phyloP scores from a whole-genome alignment of 1,140 invertebrate species.

The Caenorhabditis inopinata region DNA sequence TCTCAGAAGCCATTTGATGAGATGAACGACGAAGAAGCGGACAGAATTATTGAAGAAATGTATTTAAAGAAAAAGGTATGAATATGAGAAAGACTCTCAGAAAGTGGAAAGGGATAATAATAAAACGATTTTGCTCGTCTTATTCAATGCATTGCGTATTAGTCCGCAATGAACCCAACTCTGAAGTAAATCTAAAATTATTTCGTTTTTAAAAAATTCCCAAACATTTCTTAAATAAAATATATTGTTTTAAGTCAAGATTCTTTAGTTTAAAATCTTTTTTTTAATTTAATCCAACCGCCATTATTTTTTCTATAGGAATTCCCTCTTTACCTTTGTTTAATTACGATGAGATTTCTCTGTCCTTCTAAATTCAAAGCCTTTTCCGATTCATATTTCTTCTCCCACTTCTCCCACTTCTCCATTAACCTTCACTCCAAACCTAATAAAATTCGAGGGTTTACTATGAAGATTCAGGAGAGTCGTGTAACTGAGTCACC shows the following conservation, averaged over 20 bases:
- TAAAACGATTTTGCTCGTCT: no score
- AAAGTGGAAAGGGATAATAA: no score
- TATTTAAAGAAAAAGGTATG: conserved; percentile 3
- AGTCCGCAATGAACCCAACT: no score
- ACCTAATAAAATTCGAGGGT: neutral
- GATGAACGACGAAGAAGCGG: conserved; percentile 21
- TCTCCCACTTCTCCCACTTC: neutral
- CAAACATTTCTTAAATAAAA: no score
- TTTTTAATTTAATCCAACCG: no score
- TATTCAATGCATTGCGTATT: no score
- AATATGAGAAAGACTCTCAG: neutral
- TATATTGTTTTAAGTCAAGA: no score
- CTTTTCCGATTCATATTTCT: neutral
- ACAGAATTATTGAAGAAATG: conserved; percentile 17
- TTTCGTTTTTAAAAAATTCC: no score
- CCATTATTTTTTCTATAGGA: no score
- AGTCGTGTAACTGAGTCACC: conserved; percentile 4
- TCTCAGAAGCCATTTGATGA: conserved; percentile 3
- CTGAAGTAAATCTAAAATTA: no score
- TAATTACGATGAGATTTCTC: neutral
- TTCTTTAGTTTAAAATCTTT: no score
- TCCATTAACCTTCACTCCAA: neutral
- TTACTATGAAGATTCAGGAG: neutral
- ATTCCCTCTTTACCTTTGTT: neutral
- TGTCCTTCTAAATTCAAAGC: neutral